These are phyloP conservation scores for Sinella curviseta DNA, from an alignment of 1,140 invertebrate genomes.

Conservation along the genomic window DNA sequence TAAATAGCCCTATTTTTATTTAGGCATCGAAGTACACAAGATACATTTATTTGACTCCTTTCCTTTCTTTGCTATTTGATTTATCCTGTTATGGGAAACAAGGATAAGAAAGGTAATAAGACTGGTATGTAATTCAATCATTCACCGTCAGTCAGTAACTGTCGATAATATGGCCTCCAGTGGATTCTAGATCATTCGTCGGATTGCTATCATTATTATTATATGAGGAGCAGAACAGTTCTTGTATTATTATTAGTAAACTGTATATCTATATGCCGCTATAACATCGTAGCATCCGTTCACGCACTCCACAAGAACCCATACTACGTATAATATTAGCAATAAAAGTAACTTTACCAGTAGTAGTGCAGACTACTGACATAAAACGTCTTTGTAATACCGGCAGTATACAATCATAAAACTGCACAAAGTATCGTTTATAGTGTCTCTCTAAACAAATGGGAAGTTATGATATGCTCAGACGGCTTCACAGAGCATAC, in stretches of 20 bases:
- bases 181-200: background rate
- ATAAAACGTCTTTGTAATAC: background rate
- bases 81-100: background rate
- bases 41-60: background rate
- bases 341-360: background rate
- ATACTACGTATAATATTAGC: too few relatives aligned
- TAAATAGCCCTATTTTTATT: too few relatives aligned
- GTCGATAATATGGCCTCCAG: conserved; percentile 8
- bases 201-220: background rate
- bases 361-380: background rate
- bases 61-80: background rate
- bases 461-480: background rate
- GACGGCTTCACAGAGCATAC: background rate
- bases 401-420: background rate
- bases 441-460: conserved; percentile 8
- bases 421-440: background rate
- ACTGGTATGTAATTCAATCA: conserved; percentile 16
- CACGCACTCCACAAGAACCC: background rate
- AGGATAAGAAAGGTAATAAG: background rate
- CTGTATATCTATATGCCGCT: background rate
- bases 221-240: background rate
- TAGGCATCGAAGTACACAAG: background rate
- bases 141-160: conserved; percentile 12
- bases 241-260: background rate
- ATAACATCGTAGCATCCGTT: background rate